Percentiles rank a stretch among this genome's conserved stretches.
Evolutionary conservation across 2,113 vertebrate genomes (phyloP).

Genomic region (Ardeotis arabs): DNA sequence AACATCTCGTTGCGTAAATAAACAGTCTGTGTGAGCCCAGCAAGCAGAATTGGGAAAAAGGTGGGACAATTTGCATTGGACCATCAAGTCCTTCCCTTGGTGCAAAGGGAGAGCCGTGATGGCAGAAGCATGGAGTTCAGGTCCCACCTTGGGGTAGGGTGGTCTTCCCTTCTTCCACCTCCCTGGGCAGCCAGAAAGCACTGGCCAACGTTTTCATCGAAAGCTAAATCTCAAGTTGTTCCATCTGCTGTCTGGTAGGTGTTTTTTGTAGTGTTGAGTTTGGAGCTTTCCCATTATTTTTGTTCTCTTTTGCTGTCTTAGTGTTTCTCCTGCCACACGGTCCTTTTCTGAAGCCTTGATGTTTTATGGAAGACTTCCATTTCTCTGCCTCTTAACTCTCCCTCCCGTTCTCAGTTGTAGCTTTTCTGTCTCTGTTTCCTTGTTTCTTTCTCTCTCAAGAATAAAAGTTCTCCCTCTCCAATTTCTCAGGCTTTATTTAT

Average conservation of each 20-base stretch:
- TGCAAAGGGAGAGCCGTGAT: not conserved
- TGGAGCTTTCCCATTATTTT: not conserved
- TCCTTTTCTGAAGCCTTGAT: not conserved
- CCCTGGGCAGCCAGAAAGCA: not conserved
- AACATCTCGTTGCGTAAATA: not conserved
- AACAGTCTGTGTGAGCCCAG: not conserved
- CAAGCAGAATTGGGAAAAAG: not conserved
- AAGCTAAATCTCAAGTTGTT: not conserved
- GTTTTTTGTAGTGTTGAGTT: not conserved
- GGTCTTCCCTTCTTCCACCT: not conserved
- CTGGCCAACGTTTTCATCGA: not conserved
- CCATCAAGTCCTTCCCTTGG: not conserved
- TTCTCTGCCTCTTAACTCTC: not conserved
- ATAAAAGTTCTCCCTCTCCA: not conserved
- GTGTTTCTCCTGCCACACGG: not conserved
- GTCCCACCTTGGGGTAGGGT: not conserved
- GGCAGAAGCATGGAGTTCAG: not conserved
- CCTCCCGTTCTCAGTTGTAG: not conserved
- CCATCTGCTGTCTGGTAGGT: not conserved
- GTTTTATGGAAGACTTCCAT: not conserved
- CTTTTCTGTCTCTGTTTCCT: not conserved
- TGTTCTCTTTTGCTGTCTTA: not conserved
- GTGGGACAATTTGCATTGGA: not conserved
- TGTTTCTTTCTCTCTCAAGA: not conserved
- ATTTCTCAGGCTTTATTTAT: not conserved